Evolutionary conservation across 1,140 invertebrate species (phyloP).

Genomic region (Battus philenor): DNA sequence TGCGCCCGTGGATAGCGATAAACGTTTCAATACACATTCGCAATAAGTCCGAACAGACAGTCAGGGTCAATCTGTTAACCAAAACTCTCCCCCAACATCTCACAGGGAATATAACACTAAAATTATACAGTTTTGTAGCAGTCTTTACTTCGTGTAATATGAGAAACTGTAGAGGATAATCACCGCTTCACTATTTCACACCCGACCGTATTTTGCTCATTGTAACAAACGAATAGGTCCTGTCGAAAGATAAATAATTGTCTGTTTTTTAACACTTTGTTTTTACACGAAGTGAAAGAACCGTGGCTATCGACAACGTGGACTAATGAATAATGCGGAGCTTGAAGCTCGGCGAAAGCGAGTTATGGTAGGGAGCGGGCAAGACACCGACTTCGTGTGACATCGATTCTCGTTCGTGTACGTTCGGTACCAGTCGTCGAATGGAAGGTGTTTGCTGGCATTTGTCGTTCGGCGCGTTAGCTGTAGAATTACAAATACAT

Average conservation of each 20-base stretch:
- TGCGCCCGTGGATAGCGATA: constrained; percentile 73
- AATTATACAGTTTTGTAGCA: constrained; percentile 56
- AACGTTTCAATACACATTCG: constrained; percentile 76
- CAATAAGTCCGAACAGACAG: constrained; percentile 63
- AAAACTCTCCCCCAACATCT: constrained; percentile 68
- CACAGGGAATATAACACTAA: constrained; percentile 58
- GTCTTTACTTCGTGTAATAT: constrained; percentile 25
- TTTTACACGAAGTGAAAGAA: constrained; percentile 27
- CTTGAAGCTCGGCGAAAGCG: constrained; percentile 52
- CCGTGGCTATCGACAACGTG: constrained; percentile 27
- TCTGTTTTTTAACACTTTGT: constrained; percentile 20
- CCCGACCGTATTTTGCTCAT: constrained; percentile 69
- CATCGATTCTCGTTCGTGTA: constrained; percentile 60
- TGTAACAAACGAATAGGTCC: constrained; percentile 28
- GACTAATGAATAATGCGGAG: constrained; percentile 20
- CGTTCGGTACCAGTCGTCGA: constrained; percentile 25
- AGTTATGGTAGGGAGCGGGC: constrained; percentile 32
- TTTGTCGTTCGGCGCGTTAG: constrained; percentile 1
- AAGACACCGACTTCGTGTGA: constrained; percentile 41
- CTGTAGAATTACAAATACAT: no score
- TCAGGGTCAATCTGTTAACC: constrained; percentile 56
- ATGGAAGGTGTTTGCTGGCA: constrained; percentile 27
- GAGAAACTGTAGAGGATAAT: constrained; percentile 21
- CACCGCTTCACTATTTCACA: constrained; percentile 52
- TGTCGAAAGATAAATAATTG: background rate